Evolutionary conservation across 92 coral and sea anemone species (phyloP), one percentile per base, ranked within the genome.

Genomic region (Umimayanthus kanabou): DNA sequence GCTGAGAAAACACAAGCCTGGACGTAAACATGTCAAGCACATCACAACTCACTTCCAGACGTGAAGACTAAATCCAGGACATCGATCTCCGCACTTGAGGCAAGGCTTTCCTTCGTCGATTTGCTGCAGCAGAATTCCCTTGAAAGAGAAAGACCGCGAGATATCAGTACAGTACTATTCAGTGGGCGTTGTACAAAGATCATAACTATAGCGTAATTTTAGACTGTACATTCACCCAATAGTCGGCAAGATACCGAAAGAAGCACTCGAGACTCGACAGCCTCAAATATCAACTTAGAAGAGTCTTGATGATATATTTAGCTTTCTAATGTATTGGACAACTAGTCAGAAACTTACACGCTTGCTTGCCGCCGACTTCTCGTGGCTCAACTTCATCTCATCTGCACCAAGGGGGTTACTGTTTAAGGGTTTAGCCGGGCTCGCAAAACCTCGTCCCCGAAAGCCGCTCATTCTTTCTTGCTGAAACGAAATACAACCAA

Each of bases 1-100:
- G 40, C 61, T 49, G 77, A 18, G 76, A 25, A 82, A 33, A 30
- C 76, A 69, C 67, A 69, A 83, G 73, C 47, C 37, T 20, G 6
- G 28, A 83, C 39, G 45, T 42, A 83, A 83, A 70, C 87, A 67
- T 45, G 53, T 39, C 85, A 81, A 39, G 42, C 9, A n/a, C 20
- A 45, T n/a, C 25, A 10, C 25, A 67, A 79, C 93, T 89, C 84
- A 94, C 98, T 91, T 93, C 98, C 98, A 94, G 85, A 94, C 95
- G 88, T 94, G 98, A 25, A 94, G 89, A n/a, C 93, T 94, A 39
- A 94, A 94, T 9, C 98, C 98, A n/a, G 98, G 93, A 77, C 98
- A 94, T 37, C 91, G 90, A 33, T 90, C 93, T 14, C 95, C 95
- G 39, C 98, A 94, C 80, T 88, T 94, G 13, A 94, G 92, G 45